phyloP scores from a whole-genome alignment of 2,113 vertebrate species.

The Ophthalmolycus amberensis region DNA sequence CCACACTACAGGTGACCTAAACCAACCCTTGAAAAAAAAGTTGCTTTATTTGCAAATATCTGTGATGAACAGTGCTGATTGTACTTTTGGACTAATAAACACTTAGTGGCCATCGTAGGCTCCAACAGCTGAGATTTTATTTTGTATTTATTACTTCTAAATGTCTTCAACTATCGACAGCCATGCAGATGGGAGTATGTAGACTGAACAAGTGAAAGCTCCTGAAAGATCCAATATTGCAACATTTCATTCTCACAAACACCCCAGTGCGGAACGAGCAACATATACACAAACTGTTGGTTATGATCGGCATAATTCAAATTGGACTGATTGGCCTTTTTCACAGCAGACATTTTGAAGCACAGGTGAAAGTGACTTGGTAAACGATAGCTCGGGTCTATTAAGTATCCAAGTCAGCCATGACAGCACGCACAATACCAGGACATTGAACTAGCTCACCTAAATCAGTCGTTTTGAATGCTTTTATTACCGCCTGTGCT shows the following conservation, averaged over 20 bases:
- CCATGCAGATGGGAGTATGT: neutral
- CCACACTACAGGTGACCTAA: neutral
- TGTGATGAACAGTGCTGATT: neutral
- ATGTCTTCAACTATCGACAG: neutral
- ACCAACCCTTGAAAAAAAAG: neutral
- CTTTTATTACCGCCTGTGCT: neutral
- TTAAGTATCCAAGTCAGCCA: neutral
- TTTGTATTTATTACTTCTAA: neutral
- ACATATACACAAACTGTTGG: neutral
- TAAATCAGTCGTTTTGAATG: neutral
- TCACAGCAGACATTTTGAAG: neutral
- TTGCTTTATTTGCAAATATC: neutral
- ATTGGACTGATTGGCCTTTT: neutral
- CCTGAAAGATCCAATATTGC: neutral
- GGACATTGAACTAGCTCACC: neutral
- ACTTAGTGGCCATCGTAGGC: neutral
- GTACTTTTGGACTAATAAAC: neutral
- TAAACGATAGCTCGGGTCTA: neutral
- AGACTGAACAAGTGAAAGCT: neutral
- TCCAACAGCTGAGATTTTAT: neutral
- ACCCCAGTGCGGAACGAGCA: neutral
- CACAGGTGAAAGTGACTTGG: neutral
- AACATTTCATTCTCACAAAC: neutral
- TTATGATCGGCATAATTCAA: neutral
- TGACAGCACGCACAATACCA: neutral